These are phyloP conservation scores for Trissolcus brochymenae DNA, from an alignment of 2,888 invertebrate genomes.

Conservation along the genomic window DNA sequence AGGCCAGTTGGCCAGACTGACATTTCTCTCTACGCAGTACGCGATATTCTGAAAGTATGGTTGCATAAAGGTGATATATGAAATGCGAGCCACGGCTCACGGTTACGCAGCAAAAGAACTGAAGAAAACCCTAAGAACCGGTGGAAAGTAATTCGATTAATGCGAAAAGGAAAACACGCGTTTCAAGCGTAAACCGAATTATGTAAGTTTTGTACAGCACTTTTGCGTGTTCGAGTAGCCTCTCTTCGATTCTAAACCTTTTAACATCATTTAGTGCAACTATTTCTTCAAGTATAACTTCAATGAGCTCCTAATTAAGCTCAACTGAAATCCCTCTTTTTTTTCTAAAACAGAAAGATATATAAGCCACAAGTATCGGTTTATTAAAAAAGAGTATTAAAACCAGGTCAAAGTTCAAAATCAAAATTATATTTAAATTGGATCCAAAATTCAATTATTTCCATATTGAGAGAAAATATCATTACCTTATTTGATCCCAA, in stretches of 20 bases:
- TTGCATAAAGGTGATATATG: constrained; percentile 56
- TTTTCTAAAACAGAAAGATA: too few species aligned
- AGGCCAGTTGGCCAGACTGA: constrained; percentile 51
- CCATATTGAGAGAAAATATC: too few species aligned
- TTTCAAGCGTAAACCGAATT: constrained; percentile 37
- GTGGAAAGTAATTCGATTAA: constrained; percentile 53
- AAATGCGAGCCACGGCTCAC: constrained; percentile 39
- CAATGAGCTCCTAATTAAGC: too few species aligned
- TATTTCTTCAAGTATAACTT: too few species aligned
- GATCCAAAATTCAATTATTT: too few species aligned
- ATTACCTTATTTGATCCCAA: too few species aligned
- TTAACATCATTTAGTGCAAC: constrained; percentile 19
- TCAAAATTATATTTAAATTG: too few species aligned
- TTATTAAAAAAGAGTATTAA: too few species aligned
- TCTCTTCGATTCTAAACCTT: constrained; percentile 26
- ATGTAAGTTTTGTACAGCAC: constrained; percentile 42
- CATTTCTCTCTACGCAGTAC: constrained; percentile 44
- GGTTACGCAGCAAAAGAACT: constrained; percentile 45
- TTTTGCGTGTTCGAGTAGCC: constrained; percentile 22
- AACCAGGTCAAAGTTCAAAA: too few species aligned
- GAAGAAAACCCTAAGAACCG: constrained; percentile 50
- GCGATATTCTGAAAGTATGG: constrained; percentile 48
- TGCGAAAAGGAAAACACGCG: constrained; percentile 38
- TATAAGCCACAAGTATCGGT: too few species aligned
- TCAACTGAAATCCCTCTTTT: too few species aligned